Conservation (phyloP, 2,888 invertebrate genomes). For the Tuta absoluta region DNA sequence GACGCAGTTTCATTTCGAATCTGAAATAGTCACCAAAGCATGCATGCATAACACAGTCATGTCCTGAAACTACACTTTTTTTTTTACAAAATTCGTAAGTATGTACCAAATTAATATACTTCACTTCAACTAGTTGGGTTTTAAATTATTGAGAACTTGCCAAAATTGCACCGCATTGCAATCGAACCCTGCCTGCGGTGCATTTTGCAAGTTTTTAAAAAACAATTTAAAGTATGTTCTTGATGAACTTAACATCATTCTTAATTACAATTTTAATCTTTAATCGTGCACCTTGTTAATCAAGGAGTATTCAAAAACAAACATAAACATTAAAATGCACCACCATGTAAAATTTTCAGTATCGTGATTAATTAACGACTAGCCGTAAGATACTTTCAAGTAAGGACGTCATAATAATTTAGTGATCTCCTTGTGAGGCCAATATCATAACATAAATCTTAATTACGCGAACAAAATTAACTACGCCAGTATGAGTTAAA, state of each 20-base stretch:
- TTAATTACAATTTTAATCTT: slow-evolving; percentile 1
- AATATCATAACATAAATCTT: slow-evolving; percentile 8
- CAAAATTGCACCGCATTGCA: too few relatives aligned
- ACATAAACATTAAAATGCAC: neutral
- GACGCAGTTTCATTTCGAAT: too few relatives aligned
- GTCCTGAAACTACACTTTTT: too few relatives aligned
- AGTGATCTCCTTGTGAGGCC: slow-evolving; percentile 4
- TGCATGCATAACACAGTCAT: too few relatives aligned
- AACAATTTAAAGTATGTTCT: too few relatives aligned
- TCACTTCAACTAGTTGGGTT: too few relatives aligned
- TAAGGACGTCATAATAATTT: neutral
- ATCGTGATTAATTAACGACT: neutral
- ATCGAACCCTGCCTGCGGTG: too few relatives aligned
- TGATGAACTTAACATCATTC: neutral
- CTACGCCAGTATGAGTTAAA: neutral
- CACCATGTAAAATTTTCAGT: neutral
- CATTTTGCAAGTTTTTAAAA: too few relatives aligned
- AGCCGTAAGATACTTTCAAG: neutral
- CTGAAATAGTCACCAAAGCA: too few relatives aligned
- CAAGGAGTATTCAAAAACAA: neutral
- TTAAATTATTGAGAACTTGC: too few relatives aligned
- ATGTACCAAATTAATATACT: too few relatives aligned
- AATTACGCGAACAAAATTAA: neutral
- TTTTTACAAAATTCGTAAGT: too few relatives aligned
- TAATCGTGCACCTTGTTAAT: neutral